Evolutionary conservation across 2,888 invertebrate genomes (phyloP).

Genomic region (Scrobipalpa atriplicella): DNA sequence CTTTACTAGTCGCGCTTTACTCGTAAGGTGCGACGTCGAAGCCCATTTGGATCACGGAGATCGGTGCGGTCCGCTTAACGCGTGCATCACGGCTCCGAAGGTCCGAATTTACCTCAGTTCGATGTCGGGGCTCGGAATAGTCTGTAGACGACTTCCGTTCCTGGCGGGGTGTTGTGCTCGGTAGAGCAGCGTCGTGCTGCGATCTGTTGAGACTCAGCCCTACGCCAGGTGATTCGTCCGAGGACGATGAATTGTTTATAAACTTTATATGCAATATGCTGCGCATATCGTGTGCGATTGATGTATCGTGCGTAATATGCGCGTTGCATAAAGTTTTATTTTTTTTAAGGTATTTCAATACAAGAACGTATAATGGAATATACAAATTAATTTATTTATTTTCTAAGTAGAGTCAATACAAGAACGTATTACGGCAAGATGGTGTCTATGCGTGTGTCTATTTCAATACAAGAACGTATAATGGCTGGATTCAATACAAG

Average conservation of each 20-base stretch:
- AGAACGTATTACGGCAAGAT: not conserved
- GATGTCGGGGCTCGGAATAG: slow-evolving; percentile 73
- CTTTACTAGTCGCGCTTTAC: slow-evolving; percentile 51
- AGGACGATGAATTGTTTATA: slow-evolving; percentile 21
- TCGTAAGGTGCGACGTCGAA: slow-evolving; percentile 56
- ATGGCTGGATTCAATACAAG: not conserved
- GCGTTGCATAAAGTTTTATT: too few species aligned
- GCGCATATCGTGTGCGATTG: not conserved
- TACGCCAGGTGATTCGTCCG: slow-evolving; percentile 46
- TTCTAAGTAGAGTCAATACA: not conserved
- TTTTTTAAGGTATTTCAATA: not conserved
- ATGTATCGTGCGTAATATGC: too few species aligned
- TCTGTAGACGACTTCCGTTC: slow-evolving; percentile 28
- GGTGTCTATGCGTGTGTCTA: not conserved
- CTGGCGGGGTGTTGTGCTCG: slow-evolving; percentile 24
- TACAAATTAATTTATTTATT: not conserved
- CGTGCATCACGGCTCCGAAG: slow-evolving; percentile 34
- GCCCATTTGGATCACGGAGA: slow-evolving; percentile 59
- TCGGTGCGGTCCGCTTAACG: slow-evolving; percentile 54
- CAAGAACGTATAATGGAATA: not conserved
- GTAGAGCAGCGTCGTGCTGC: slow-evolving; percentile 30
- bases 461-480: not conserved
- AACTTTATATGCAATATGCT: not conserved
- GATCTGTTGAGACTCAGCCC: slow-evolving; percentile 84
- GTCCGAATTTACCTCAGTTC: slow-evolving; percentile 55